These are phyloP conservation scores for Bugulina stolonifera DNA, from an alignment of 2,888 invertebrate species.

Conservation along the genomic window DNA sequence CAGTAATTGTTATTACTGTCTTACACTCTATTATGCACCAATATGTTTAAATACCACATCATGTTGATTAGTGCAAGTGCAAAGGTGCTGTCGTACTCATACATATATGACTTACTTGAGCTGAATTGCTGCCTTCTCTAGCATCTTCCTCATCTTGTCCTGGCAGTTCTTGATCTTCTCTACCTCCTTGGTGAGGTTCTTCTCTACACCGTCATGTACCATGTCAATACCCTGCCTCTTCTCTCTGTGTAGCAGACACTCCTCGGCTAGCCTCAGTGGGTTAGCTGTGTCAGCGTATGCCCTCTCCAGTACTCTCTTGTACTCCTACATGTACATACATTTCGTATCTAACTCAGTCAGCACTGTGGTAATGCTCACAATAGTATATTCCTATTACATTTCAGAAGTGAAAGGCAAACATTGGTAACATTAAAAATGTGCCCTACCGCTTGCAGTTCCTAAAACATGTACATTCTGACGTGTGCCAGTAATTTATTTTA, in stretches of 20 bases:
- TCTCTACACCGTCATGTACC: constrained; percentile 84
- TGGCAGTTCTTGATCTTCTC: constrained; percentile 73
- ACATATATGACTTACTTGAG: constrained; percentile 51
- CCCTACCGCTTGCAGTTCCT: no score
- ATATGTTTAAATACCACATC: no score
- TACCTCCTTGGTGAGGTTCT: constrained; percentile 71
- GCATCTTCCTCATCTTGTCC: constrained; percentile 67
- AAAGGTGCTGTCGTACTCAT: no score
- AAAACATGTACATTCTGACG: no score
- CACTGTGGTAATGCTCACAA: no score
- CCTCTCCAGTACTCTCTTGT: constrained; percentile 60
- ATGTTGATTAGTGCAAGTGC: no score
- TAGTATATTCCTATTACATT: not conserved
- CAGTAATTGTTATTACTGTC: no score
- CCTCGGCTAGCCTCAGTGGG: constrained; percentile 83
- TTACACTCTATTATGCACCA: no score
- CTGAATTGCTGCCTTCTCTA: constrained; percentile 60
- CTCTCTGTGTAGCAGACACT: constrained; percentile 86
- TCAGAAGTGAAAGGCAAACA: not conserved
- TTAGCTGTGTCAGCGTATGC: constrained; percentile 75
- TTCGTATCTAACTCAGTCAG: no score
- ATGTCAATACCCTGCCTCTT: constrained; percentile 80
- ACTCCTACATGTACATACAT: constrained; percentile 59
- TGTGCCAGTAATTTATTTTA: no score
- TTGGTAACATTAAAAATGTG: not conserved